A percentile compares a stretch with the other conserved stretches of the same genome.
Conservation (phyloP, 2,888 invertebrate species). For the Ormyrus nitidulus region DNA sequence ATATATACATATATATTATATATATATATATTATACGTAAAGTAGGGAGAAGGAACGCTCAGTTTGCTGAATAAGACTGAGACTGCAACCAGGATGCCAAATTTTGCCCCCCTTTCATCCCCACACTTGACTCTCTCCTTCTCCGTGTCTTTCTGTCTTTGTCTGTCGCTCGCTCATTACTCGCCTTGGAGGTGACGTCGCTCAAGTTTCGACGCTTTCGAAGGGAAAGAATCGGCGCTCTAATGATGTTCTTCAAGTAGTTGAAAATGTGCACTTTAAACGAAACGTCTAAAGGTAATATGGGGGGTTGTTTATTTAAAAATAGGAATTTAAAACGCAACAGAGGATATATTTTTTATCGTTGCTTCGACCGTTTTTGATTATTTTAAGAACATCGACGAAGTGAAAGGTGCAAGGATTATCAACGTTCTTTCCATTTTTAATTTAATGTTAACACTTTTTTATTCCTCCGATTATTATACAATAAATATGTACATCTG, state of each 20-base stretch:
- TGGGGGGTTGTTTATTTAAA: too few species aligned
- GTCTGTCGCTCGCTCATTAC: slow-evolving; percentile 7
- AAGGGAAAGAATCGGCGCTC: background rate
- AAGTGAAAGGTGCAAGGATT: too few species aligned
- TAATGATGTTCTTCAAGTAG: too few species aligned
- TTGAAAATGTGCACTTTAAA: too few species aligned
- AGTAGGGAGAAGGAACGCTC: background rate
- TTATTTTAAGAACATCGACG: too few species aligned
- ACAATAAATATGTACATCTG: background rate
- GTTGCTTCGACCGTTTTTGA: too few species aligned
- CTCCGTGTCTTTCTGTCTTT: background rate
- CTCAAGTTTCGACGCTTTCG: background rate
- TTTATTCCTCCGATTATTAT: slow-evolving; percentile 10
- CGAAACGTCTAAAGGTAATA: too few species aligned
- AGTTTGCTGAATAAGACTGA: slow-evolving; percentile 35
- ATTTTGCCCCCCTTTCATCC: background rate
- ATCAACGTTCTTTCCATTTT: too few species aligned
- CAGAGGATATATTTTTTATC: too few species aligned
- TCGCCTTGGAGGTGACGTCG: background rate
- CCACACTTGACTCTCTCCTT: background rate
- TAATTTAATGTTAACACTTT: background rate
- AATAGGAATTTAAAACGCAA: too few species aligned
- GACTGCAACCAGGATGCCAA: slow-evolving; percentile 35
- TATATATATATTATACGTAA: background rate
- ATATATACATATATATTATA: background rate